phyloP scores from a whole-genome alignment of 1,140 invertebrate genomes.

The Lerema accius region DNA sequence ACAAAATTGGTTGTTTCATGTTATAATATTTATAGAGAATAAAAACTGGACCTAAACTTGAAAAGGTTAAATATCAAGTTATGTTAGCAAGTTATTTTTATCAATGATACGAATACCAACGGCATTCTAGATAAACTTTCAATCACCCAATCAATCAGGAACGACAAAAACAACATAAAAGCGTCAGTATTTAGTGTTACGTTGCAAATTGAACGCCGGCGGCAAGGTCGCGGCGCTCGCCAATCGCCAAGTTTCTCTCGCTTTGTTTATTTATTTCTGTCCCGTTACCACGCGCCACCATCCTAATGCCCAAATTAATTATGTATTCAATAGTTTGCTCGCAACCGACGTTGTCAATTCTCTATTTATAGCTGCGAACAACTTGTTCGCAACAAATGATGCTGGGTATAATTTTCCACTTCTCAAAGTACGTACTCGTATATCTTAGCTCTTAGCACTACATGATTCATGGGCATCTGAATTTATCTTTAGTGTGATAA shows the following conservation, averaged over 20 bases:
- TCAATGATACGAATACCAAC: background rate
- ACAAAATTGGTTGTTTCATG: no score
- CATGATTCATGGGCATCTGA: background rate
- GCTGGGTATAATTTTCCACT: background rate
- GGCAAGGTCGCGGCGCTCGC: constrained; percentile 39
- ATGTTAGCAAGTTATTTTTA: background rate
- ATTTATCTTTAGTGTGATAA: background rate
- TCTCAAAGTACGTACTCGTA: background rate
- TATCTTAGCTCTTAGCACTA: background rate
- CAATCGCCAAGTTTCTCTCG: constrained; percentile 45
- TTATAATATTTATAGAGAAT: no score
- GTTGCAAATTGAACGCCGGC: constrained; percentile 14
- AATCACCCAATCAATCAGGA: background rate
- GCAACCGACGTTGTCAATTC: constrained; percentile 16
- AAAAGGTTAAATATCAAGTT: background rate
- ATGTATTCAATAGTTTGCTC: constrained; percentile 19
- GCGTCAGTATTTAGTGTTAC: background rate
- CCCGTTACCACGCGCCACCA: constrained; percentile 17
- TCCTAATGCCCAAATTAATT: constrained; percentile 19
- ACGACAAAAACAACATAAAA: background rate
- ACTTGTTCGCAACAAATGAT: background rate
- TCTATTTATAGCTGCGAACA: constrained; percentile 17
- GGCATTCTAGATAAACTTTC: background rate
- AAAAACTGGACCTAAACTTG: background rate
- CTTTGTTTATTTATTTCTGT: constrained; percentile 35